A percentile compares a stretch with the other conserved stretches of the same genome.
These are phyloP conservation scores for Chloroclystis v-ata DNA, from an alignment of 2,888 invertebrate species.

Conservation along the genomic window DNA sequence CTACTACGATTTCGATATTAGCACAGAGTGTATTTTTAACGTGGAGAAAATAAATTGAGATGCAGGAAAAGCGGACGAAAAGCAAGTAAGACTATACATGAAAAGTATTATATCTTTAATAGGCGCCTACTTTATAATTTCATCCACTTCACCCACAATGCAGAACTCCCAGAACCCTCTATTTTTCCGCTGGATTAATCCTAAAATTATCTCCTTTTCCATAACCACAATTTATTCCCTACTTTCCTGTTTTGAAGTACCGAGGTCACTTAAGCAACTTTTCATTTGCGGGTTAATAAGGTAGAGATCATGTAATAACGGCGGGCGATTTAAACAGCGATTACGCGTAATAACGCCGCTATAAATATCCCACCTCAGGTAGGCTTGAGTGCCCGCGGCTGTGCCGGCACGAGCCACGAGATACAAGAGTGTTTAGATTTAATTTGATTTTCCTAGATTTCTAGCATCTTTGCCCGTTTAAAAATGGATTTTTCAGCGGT, in stretches of 20 bases:
- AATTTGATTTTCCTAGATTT: too few species aligned
- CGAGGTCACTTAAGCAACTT: constrained; percentile 40
- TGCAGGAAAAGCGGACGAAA: too few species aligned
- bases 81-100: too few species aligned
- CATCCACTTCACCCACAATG: not conserved
- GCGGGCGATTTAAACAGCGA: constrained; percentile 62
- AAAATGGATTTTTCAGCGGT: too few species aligned
- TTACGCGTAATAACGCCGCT: constrained; percentile 67
- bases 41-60: too few species aligned
- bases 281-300: constrained; percentile 50
- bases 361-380: constrained; percentile 71
- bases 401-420: constrained; percentile 29
- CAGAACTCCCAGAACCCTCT: not conserved
- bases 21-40: too few species aligned
- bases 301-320: constrained; percentile 62
- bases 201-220: constrained; percentile 3
- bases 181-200: not conserved
- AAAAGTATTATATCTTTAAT: too few species aligned
- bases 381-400: constrained; percentile 36
- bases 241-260: constrained; percentile 20
- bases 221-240: constrained; percentile 8
- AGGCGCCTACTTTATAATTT: too few species aligned
- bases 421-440: too few species aligned
- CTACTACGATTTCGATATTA: too few species aligned
- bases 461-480: too few species aligned